Base-by-base conservation (phyloP, 2,113 vertebrate species). In the Pristiophorus japonicus region DNA sequence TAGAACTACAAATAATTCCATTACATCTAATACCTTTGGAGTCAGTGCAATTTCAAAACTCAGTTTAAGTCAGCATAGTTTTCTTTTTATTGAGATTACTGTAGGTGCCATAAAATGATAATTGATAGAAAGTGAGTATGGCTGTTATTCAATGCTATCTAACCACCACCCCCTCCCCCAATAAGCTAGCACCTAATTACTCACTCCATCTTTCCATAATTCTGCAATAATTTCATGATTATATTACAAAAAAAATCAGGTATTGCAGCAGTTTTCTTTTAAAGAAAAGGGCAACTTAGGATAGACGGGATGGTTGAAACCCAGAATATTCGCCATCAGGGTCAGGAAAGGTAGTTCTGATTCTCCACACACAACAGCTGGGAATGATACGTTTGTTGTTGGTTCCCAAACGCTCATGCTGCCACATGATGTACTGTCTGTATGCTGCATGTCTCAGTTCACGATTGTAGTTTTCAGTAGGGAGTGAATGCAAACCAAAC, bases 361-460 rank as follows among this genome's bases (percentile, higher is more conserved):
- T 94, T 94, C 0, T 30, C 93, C 93, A 70, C 8, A 94, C 66
- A 6, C 93, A 94, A 42, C 93, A 94, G 8, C 93, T 94, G 93
- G 93, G 93, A 67, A 94, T 94, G 93, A 73, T 73, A n/a, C 42
- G 93, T 51, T 94, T 94, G 65, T 51, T 94, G 45, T 18, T 70
- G 66, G 22, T 30, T 70, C 93, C 93, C 45, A 94, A 70, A 7
- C 66, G 18, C 1, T 66, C 93, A 70, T 94, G 65, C 22, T 94
- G 93, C 93, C 93, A 94, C 93, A 94, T 70, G 38, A 94, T 94
- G 65, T 70, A 94, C 93, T 94, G 93, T 4, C 66, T 45, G 42
- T 94, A 94, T 14, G 93, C 93, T 51, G 93, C 93, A 94, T 94
- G 93, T 59, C 93, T 73, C 93, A 94, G 93, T 51, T 94, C 93